Conservation (phyloP, 2,797 vertebrate genomes). For the Peromyscus melanophrys region DNA sequence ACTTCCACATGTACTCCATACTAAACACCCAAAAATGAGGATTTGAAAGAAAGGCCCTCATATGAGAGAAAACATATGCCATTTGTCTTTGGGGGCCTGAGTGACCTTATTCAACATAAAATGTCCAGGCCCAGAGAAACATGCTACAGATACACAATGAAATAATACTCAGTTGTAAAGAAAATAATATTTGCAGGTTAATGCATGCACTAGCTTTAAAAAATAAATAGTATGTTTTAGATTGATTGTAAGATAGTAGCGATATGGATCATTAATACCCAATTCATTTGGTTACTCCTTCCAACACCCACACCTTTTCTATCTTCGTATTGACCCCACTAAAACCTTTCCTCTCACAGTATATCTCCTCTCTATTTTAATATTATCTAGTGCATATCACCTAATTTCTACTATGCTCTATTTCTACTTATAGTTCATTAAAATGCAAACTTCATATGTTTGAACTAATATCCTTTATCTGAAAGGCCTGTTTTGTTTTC, state of each 20-base stretch:
- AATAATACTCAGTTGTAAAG: neutral
- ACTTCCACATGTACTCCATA: neutral
- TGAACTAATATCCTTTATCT: neutral
- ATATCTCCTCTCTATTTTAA: neutral
- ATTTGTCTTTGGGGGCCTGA: neutral
- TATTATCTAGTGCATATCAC: neutral
- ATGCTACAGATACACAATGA: neutral
- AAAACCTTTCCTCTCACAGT: neutral
- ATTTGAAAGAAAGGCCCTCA: neutral
- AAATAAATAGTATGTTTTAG: neutral
- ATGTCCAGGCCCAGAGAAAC: neutral
- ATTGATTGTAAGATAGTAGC: neutral
- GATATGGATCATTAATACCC: neutral
- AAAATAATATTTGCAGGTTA: neutral
- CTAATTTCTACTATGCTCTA: neutral
- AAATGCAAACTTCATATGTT: neutral
- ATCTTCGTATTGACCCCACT: neutral
- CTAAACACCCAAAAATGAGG: neutral
- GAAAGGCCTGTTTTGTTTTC: neutral
- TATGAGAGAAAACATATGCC: neutral
- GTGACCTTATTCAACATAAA: neutral
- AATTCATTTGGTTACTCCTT: neutral
- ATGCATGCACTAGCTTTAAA: neutral
- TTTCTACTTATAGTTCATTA: constrained; percentile 43
- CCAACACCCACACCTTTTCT: neutral